Evolutionary conservation across 1,140 invertebrate genomes (phyloP).

Genomic region (Triops cancriformis): DNA sequence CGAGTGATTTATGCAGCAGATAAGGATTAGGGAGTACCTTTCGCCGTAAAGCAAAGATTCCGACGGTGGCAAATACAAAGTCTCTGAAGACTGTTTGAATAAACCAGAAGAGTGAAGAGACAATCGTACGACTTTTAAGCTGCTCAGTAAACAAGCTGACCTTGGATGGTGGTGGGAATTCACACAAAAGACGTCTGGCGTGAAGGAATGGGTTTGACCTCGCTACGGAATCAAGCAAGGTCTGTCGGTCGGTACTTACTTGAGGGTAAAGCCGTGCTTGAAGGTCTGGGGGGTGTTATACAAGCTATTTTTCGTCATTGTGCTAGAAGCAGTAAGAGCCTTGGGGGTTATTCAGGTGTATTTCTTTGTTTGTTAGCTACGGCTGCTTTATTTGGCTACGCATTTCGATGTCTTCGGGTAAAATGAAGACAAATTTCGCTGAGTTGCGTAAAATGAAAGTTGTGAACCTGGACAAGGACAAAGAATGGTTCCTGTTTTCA

Average conservation of each 20-base stretch:
- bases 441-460: too few relatives aligned
- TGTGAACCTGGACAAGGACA: too few relatives aligned
- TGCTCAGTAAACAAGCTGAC: background rate
- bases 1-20: too few relatives aligned
- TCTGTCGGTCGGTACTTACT: background rate
- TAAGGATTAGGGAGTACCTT: too few relatives aligned
- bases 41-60: too few relatives aligned
- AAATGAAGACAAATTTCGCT: too few relatives aligned
- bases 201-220: background rate
- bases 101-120: too few relatives aligned
- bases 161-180: too few relatives aligned
- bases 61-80: too few relatives aligned
- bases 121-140: background rate
- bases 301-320: background rate
- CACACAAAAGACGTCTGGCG: background rate
- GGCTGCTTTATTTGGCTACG: background rate
- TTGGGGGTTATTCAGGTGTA: background rate
- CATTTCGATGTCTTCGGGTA: background rate
- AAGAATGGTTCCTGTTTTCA: too few relatives aligned
- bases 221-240: background rate
- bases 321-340: background rate
- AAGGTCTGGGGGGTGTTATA: background rate
- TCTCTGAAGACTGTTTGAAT: too few relatives aligned
- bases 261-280: background rate
- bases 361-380: background rate